These are phyloP conservation scores for Hydractinia symbiolongicarpus DNA, from an alignment of 30 jellyfish, hydroid and myxozoan genomes.

Conservation along the genomic window DNA sequence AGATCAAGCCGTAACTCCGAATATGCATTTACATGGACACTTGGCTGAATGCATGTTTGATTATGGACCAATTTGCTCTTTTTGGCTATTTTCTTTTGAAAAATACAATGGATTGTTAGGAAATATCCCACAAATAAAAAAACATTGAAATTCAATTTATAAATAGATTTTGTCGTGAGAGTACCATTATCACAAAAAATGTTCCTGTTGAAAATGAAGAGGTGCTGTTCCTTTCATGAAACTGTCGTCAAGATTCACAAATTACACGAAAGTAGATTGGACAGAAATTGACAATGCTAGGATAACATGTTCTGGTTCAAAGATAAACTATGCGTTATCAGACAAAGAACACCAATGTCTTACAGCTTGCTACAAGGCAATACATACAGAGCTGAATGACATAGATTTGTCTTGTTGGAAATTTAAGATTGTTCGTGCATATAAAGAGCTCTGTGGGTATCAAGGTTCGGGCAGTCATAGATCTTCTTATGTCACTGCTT, in stretches of 20 bases:
- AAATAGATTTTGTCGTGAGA: too few species aligned
- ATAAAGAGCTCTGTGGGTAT: conserved; percentile 1
- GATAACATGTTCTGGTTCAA: background rate
- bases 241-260: conserved; percentile 2
- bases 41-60: too few species aligned
- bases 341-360: background rate
- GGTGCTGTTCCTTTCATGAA: background rate
- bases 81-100: conserved; percentile 5
- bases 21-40: too few species aligned
- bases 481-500: conserved; percentile 11
- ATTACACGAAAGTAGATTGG: conserved; percentile 7
- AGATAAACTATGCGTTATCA: background rate
- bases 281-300: background rate
- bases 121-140: background rate
- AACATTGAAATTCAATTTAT: too few species aligned
- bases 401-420: background rate
- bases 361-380: background rate
- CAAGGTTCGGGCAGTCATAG: background rate
- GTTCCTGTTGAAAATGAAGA: background rate
- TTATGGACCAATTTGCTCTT: too few species aligned
- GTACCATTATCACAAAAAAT: background rate
- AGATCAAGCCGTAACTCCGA: too few species aligned
- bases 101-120: conserved; percentile 1
- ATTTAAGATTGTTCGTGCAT: background rate
- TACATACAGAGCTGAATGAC: background rate